A percentile compares a stretch with the other conserved stretches of the same genome.
Evolutionary conservation across 2,113 vertebrate species (phyloP).

Genomic region (Dinomys branickii): DNA sequence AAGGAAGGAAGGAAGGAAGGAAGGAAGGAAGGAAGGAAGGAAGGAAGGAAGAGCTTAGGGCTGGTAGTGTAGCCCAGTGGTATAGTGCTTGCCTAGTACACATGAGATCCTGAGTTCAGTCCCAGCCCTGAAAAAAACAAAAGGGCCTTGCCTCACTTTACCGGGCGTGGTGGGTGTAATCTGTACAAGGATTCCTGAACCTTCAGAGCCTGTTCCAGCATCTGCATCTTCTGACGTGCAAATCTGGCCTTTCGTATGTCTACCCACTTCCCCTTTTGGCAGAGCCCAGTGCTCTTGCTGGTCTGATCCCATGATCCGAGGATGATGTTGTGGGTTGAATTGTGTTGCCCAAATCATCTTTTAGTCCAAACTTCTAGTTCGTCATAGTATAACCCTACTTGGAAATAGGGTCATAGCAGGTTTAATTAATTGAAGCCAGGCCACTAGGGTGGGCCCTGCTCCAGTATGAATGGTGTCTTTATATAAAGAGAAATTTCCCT

Average conservation of each 20-base stretch:
- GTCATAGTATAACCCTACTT: neutral
- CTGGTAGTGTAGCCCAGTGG: neutral
- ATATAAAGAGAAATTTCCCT: neutral
- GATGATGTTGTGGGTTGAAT: neutral
- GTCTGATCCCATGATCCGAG: neutral
- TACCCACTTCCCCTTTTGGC: neutral
- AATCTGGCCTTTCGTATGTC: neutral
- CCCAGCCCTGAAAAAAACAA: neutral
- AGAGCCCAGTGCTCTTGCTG: neutral
- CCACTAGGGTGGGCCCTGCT: neutral
- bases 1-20: too few relatives aligned
- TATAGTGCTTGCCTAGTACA: neutral
- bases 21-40: too few relatives aligned
- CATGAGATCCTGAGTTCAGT: neutral
- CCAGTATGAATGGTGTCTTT: neutral
- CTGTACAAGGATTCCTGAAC: neutral
- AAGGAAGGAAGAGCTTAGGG: neutral
- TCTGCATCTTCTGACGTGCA: neutral
- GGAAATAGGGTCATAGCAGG: neutral
- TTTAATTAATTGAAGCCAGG: neutral
- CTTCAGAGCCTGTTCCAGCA: fast-evolving
- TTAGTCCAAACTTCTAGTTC: neutral
- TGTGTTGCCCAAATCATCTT: neutral
- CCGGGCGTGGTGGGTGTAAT: neutral
- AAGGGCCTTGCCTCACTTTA: neutral